phyloP scores from a whole-genome alignment of 2,797 vertebrate genomes.

The Centroberyx gerrardi region DNA sequence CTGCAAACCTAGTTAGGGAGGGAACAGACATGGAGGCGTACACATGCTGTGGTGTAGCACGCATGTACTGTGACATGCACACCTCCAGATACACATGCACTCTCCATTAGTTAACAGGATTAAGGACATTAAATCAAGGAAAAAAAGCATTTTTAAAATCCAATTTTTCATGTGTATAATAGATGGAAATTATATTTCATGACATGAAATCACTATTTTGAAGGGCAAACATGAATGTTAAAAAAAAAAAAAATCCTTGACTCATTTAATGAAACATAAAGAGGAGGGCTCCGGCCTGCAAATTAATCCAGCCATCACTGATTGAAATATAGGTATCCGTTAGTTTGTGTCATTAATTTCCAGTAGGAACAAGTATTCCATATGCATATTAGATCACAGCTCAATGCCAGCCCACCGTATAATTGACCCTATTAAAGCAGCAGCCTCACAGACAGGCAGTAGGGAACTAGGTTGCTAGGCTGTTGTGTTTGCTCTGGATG shows the following conservation, averaged over 20 bases:
- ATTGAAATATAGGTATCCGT: conserved; percentile 46
- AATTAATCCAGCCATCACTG: conserved; percentile 37
- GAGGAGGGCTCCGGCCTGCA: not conserved
- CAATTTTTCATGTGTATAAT: conserved; percentile 57
- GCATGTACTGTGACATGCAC: conserved; percentile 29
- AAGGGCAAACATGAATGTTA: conserved; percentile 13
- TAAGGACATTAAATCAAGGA: conserved; percentile 69
- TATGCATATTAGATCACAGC: conserved; percentile 51
- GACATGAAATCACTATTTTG: conserved; percentile 13
- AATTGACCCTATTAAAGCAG: conserved; percentile 50
- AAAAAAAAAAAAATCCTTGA: not conserved
- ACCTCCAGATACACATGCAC: conserved; percentile 53
- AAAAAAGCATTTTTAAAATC: conserved; percentile 57
- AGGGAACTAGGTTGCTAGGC: conserved; percentile 41
- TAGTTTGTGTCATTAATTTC: conserved; percentile 49
- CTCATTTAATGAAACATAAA: conserved; percentile 8
- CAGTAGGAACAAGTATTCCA: conserved; percentile 51
- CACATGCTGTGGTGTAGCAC: conserved; percentile 55
- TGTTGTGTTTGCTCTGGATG: conserved; percentile 71
- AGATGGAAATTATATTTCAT: conserved; percentile 60
- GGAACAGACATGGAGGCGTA: conserved; percentile 66
- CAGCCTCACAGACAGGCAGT: conserved; percentile 51
- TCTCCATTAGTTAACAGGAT: conserved; percentile 73
- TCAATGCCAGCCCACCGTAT: conserved; percentile 33
- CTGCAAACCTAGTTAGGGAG: conserved; percentile 82